Base-by-base conservation (phyloP, 1,140 invertebrate species). In the Adoxophyes honmai region DNA sequence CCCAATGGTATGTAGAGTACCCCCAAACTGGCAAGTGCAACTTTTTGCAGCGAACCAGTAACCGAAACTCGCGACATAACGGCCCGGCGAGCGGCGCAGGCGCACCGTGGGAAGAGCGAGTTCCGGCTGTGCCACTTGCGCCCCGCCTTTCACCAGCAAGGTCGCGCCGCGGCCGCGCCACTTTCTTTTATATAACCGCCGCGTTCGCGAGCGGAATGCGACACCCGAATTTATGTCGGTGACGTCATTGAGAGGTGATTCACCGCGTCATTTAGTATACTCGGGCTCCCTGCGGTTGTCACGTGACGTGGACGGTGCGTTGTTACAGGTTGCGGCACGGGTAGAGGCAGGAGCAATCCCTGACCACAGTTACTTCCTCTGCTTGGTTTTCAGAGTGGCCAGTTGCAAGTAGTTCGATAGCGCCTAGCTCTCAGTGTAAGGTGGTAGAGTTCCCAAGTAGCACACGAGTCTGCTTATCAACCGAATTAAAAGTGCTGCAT, bases 91-190 rank as follows among this genome's bases (percentile, higher is more conserved):
- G 78, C 78, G 74, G 72, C 73, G 70, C 70, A 72, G 73, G 75
- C 74, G 68, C 67, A 66, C 71, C 81, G 81, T 82, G 80, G 82
- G 82, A 84, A 86, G 81, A 76, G 69, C 72, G 64, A 81, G 85
- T 80, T 88, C 84, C 84, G 84, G 81, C 76, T 86, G 84, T 70
- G 76, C 81, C 68, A 86, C 81, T 87, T 87, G 82, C 73, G 69
- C 68, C 78, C 73, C 78, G 80, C 84, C 84, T 88, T 88, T 88
- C 84, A 88, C 84, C 84, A 70, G 82, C 84, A 88, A 88, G 84
- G 84, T 88, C 85, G 85, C 71, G 53, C 56, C 81, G 77, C 77
- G 82, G 74, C 85, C 85, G 81, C 68, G 74, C 84, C 76, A 85
- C 85, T 88, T 88, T 88, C 85, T 84, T 87, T 84, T 86, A 86